phyloP scores from a whole-genome alignment of 1,140 invertebrate genomes.

The Lasioglossum baleicum region DNA sequence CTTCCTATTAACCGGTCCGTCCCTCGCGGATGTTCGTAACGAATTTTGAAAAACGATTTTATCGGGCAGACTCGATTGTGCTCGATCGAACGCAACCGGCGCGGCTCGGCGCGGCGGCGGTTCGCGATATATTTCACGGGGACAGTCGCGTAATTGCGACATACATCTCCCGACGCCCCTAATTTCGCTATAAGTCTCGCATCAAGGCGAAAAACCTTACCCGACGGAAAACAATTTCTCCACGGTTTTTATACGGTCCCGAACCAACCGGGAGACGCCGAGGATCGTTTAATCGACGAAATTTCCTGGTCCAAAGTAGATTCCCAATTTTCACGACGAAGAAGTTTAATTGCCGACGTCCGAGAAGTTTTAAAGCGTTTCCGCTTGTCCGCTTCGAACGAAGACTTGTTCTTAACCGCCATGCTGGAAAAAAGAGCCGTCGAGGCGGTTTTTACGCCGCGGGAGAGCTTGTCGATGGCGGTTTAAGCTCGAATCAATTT shows the following conservation, averaged over 20 bases:
- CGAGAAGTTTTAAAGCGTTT: conserved; percentile 72
- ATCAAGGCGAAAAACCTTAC: conserved; percentile 3
- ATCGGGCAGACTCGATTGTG: conserved; percentile 18
- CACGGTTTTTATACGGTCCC: background rate
- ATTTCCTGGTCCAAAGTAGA: conserved; percentile 59
- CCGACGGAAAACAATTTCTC: background rate
- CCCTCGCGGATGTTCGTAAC: conserved; percentile 9
- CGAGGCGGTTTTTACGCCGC: conserved; percentile 4
- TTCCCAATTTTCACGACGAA: conserved; percentile 68
- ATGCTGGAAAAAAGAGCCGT: background rate
- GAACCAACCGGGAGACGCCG: background rate
- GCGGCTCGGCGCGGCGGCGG: background rate
- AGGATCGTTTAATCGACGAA: conserved; percentile 61
- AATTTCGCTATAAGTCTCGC: conserved; percentile 42
- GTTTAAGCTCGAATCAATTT: too few relatives aligned
- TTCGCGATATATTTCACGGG: conserved; percentile 35
- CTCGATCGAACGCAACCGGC: background rate
- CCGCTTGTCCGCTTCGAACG: conserved; percentile 56
- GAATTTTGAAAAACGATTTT: conserved; percentile 53
- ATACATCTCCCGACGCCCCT: conserved; percentile 15
- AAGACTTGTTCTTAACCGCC: conserved; percentile 26
- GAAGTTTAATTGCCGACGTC: conserved; percentile 71
- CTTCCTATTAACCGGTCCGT: conserved; percentile 46
- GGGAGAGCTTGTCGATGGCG: too few relatives aligned
- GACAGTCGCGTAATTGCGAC: conserved; percentile 41